Conservation (phyloP, 1,140 invertebrate genomes). For the Zaprionus gabonicus region DNA sequence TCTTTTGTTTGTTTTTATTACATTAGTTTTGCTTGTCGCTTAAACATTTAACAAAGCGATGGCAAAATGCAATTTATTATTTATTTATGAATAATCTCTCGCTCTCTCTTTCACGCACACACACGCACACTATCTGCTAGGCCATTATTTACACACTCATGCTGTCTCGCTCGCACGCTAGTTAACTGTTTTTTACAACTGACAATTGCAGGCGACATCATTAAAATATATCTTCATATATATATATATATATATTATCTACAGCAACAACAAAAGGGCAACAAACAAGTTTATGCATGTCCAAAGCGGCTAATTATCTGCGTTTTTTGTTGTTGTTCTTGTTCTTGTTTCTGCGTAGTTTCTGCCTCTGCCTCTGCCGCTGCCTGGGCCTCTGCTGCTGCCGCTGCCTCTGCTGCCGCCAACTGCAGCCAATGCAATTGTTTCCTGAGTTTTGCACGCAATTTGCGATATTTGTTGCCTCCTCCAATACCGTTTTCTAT, state of each 20-base stretch:
- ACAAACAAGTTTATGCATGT: constrained; percentile 68
- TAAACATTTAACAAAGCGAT: constrained; percentile 76
- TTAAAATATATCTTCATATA: constrained; percentile 31
- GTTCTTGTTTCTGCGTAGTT: not conserved
- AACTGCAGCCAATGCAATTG: constrained; percentile 75
- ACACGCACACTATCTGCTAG: constrained; percentile 21
- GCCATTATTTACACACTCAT: constrained; percentile 42
- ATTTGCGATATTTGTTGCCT: constrained; percentile 74
- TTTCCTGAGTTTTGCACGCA: constrained; percentile 81
- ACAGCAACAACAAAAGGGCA: constrained; percentile 51
- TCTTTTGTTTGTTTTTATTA: constrained; percentile 33
- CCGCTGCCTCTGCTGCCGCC: constrained; percentile 28
- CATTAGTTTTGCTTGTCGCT: constrained; percentile 48
- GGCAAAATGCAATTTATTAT: constrained; percentile 60
- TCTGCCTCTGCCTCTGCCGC: constrained; percentile 21
- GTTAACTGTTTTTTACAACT: constrained; percentile 56
- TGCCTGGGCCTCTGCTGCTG: constrained; percentile 23
- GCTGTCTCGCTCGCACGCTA: constrained; percentile 15
- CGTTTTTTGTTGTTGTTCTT: constrained; percentile 4
- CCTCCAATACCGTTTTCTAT: constrained; percentile 40
- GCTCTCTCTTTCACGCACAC: constrained; percentile 3
- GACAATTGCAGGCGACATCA: constrained; percentile 72
- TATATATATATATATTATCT: not conserved
- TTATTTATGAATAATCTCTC: constrained; percentile 60
- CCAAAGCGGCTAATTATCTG: constrained; percentile 67